Evolutionary conservation across 2,113 vertebrate species (phyloP), one percentile per base, ranked within the genome.

Genomic region (Mystacornis crossleyi): DNA sequence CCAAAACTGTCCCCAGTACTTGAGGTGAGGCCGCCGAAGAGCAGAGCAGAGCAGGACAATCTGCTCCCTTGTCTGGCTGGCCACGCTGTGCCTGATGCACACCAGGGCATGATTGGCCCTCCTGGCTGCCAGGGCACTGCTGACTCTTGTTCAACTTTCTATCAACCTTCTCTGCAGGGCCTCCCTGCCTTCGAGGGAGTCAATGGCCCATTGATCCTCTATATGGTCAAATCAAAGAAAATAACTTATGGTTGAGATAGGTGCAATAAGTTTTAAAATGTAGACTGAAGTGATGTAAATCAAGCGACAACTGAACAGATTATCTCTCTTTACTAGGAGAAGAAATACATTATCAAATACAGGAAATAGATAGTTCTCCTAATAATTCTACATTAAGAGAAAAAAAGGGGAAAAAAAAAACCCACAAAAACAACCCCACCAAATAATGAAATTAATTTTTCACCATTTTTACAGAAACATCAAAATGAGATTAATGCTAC

Each of bases 1-100:
- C 16, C 11, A 50, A 0, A 50, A 0, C 24, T 75, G 13, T 7
- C 2, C 31, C 7, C 25, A 58, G 33, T 3, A 36, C 43, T 67
- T 0, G 2, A 21, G 10, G 17, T 75, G 61, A 75, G 34, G 29
- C 34, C 0, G 0, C 20, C 11, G 7, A 75, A n/a, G 24, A 0
- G 1, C 61, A 58, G 72, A 77, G 53, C 45, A 77, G 25, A 67
- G 51, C 1, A 0, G 26, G 45, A 77, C 43, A 67, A 51, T 77
- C 26, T 14, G 14, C 33, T 60, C 21, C 54, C 38, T 53, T 10
- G 5, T 12, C 18, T 0, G 0, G 18, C 54, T 60, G 62, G 3
- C 0, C 0, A 58, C 36, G 43, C 31, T 77, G 33, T 31, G 36
- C 54, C 36, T 58, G 61, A 43, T 77, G 34, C 2, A 0, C 34